These are phyloP conservation scores for Novumbra hubbsi DNA, from an alignment of 2,797 vertebrate species.

Conservation along the genomic window DNA sequence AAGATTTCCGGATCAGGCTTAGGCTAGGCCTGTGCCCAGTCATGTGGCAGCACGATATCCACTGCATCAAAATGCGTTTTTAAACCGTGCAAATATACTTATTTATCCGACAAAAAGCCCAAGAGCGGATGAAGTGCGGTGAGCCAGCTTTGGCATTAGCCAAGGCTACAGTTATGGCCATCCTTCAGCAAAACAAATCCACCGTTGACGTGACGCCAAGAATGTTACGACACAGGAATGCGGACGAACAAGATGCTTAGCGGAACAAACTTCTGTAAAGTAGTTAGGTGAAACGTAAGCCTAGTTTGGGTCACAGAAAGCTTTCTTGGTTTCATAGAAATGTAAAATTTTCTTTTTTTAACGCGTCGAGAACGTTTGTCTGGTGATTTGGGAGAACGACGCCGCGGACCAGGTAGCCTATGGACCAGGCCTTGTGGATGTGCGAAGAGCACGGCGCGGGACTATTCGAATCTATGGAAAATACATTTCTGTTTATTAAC, in stretches of 20 bases:
- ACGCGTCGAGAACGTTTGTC: background rate
- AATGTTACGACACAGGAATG: slow-evolving; percentile 27
- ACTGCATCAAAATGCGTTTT: too few species aligned
- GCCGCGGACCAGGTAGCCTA: background rate
- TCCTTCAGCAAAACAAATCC: background rate
- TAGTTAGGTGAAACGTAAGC: background rate
- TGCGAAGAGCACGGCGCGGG: background rate
- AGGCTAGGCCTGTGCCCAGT: too few species aligned
- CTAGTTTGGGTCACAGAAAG: background rate
- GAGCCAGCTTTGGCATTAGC: background rate
- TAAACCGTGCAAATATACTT: too few species aligned
- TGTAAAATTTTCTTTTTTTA: background rate
- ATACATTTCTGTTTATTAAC: background rate
- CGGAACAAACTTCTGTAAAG: background rate
- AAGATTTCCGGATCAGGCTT: too few species aligned
- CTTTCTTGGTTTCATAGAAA: background rate
- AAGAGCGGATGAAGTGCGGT: background rate
- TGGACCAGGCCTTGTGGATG: background rate
- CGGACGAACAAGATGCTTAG: slow-evolving; percentile 21
- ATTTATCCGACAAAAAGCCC: too few species aligned
- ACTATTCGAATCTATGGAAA: background rate
- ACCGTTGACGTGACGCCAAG: slow-evolving; percentile 1
- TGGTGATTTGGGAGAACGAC: background rate
- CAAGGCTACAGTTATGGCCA: background rate
- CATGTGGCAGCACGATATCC: too few species aligned